A percentile compares a stretch with the other conserved stretches of the same genome.
Evolutionary conservation across 1,140 invertebrate genomes (phyloP).

Genomic region (Oedothorax gibbosus): DNA sequence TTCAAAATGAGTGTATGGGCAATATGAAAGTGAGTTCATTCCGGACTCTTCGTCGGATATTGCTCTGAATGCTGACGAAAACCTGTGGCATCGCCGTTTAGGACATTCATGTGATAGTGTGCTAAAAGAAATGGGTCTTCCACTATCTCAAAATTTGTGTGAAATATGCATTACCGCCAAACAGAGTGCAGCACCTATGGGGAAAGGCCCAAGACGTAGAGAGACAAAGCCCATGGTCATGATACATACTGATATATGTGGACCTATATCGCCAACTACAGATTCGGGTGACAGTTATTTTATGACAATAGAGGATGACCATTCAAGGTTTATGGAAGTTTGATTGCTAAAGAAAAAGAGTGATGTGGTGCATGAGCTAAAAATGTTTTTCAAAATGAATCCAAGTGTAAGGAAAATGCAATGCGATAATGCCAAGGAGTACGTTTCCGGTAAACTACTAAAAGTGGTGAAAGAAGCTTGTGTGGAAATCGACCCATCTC

Average conservation of each 20-base stretch:
- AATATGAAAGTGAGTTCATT: background rate
- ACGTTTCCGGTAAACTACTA: conserved; percentile 13
- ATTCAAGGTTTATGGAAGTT: conserved; percentile 41
- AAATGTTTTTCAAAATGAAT: conserved; percentile 8
- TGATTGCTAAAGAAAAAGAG: conserved; percentile 51
- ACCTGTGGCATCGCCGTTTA: conserved; percentile 1
- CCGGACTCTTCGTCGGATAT: background rate
- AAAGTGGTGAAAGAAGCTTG: background rate
- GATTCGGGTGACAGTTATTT: conserved; percentile 47
- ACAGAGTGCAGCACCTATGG: background rate
- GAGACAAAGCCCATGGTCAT: conserved; percentile 2
- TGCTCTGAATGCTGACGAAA: background rate
- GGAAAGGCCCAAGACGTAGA: background rate
- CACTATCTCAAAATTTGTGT: conserved; percentile 4
- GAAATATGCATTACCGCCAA: conserved; percentile 21
- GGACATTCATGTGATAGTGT: conserved; percentile 11
- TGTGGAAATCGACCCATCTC: conserved; percentile 7
- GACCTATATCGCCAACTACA: conserved; percentile 3
- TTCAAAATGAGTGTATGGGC: background rate
- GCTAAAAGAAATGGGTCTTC: conserved; percentile 17
- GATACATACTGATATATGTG: conserved; percentile 21
- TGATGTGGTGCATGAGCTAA: background rate
- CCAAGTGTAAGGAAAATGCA: background rate
- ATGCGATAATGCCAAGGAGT: conserved; percentile 31
- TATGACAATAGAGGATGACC: conserved; percentile 61